A percentile compares a stretch with the other conserved stretches of the same genome.
Conservation (phyloP, 2,113 vertebrate genomes). For the Formicarius rufipectus region DNA sequence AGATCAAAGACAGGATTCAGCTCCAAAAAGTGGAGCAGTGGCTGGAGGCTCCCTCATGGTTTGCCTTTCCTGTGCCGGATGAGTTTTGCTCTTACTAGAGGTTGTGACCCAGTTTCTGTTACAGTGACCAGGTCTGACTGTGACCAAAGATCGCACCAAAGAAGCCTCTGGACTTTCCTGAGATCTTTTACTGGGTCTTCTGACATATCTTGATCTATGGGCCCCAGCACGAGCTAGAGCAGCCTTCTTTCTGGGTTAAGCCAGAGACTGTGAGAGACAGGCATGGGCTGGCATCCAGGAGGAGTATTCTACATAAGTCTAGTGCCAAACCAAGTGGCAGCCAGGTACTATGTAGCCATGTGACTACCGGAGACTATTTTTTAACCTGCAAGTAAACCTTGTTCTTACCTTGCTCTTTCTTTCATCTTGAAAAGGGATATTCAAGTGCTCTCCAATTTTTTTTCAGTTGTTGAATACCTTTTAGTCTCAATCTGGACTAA, state of each 20-base stretch:
- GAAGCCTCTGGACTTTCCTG: neutral
- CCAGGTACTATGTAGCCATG: neutral
- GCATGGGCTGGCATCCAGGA: neutral
- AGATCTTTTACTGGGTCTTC: neutral
- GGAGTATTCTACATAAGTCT: neutral
- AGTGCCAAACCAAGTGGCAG: neutral
- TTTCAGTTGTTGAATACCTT: neutral
- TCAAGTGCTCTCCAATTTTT: neutral
- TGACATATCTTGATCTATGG: neutral
- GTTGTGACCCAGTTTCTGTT: neutral
- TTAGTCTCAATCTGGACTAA: neutral
- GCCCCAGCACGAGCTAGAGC: neutral
- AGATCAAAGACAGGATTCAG: conserved; percentile 26
- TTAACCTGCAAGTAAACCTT: neutral
- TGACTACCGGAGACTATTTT: neutral
- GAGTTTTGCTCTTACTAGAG: neutral
- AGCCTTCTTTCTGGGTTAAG: neutral
- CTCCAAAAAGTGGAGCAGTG: neutral
- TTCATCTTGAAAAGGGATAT: neutral
- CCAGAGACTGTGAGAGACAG: neutral
- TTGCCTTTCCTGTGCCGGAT: neutral
- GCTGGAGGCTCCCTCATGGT: neutral
- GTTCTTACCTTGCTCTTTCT: neutral
- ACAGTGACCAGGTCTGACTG: neutral
- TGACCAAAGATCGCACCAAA: neutral